A percentile compares a stretch with the other conserved stretches of the same genome.
Evolutionary conservation across 1,140 invertebrate genomes (phyloP).

Genomic region (Drosophila repletoides): DNA sequence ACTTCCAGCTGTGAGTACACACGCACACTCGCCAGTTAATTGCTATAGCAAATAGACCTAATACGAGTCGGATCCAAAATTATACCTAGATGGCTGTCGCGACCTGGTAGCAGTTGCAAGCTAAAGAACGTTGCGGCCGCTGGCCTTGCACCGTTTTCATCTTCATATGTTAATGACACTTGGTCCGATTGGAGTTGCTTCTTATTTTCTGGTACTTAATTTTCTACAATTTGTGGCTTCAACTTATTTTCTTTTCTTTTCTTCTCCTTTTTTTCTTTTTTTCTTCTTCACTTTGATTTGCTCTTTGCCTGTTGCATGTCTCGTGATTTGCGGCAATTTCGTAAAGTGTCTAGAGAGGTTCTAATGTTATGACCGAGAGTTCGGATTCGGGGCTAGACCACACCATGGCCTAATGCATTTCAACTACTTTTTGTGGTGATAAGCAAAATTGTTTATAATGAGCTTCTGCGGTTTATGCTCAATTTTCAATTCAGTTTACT

Average conservation of each 20-base stretch:
- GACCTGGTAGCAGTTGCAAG: neutral
- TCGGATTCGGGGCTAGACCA: constrained; percentile 25
- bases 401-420: constrained; percentile 64
- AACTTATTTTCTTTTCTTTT: constrained; percentile 46
- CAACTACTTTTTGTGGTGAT: constrained; percentile 44
- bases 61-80: too few relatives aligned
- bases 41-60: too few relatives aligned
- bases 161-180: constrained; percentile 64
- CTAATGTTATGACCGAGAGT: constrained; percentile 69
- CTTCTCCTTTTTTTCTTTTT: constrained; percentile 67
- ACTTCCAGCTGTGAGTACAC: too few relatives aligned
- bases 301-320: constrained; percentile 18
- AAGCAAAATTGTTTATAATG: constrained; percentile 79
- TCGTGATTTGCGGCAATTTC: constrained; percentile 78
- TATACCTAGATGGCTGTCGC: too few relatives aligned
- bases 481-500: constrained; percentile 65
- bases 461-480: constrained; percentile 66
- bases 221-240: constrained; percentile 53
- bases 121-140: constrained; percentile 47
- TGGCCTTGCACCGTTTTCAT: constrained; percentile 36
- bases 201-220: constrained; percentile 57
- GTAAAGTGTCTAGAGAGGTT: constrained; percentile 79
- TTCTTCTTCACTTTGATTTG: constrained; percentile 70
- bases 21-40: too few relatives aligned
- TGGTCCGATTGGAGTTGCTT: constrained; percentile 7